phyloP scores from a whole-genome alignment of 2,797 vertebrate genomes.

The Luscinia luscinia region DNA sequence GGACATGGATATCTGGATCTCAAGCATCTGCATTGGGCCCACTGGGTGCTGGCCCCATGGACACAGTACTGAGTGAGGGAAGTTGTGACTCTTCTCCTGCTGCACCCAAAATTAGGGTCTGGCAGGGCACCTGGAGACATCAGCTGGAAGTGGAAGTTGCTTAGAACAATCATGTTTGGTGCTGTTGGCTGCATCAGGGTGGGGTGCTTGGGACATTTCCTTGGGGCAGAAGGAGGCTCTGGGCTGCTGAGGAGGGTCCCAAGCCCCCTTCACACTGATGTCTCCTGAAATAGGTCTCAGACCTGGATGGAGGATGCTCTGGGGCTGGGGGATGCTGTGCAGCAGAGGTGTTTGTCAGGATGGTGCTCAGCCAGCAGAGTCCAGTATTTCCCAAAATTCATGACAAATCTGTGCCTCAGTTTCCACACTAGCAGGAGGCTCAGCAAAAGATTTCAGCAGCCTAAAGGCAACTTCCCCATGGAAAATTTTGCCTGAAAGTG shows the following conservation, averaged over 20 bases:
- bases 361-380: not conserved
- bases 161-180: not conserved
- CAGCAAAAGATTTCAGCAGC: not conserved
- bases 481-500: not conserved
- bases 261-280: not conserved
- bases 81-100: not conserved
- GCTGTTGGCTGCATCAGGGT: not conserved
- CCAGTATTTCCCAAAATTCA: not conserved
- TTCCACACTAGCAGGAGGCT: not conserved
- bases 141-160: not conserved
- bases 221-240: not conserved
- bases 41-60: accelerated
- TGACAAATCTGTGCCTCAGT: not conserved
- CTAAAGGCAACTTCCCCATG: not conserved
- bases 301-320: not conserved
- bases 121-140: not conserved
- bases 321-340: not conserved
- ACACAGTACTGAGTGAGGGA: not conserved
- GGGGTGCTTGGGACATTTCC: not conserved
- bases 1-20: not conserved
- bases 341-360: not conserved
- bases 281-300: not conserved
- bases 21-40: not conserved
- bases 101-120: not conserved
- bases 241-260: not conserved